Percentiles rank a stretch among this genome's conserved stretches.
Conservation (phyloP, 2,888 invertebrate species). For the Tenodera sinensis region DNA sequence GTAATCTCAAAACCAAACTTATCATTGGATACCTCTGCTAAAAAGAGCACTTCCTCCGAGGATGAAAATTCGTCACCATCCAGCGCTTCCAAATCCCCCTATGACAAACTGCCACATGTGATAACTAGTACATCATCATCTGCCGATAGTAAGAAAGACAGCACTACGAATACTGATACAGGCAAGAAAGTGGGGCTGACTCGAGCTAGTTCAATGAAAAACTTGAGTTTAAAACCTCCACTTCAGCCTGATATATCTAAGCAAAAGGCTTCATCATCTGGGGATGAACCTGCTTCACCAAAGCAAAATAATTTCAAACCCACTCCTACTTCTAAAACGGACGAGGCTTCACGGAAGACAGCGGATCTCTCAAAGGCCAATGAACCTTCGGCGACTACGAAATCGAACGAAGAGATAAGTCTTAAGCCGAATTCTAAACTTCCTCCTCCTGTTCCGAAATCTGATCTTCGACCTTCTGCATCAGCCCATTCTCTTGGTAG, state of each 20-base stretch:
- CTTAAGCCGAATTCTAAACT: neutral
- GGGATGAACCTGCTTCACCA: neutral
- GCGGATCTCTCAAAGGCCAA: conserved; percentile 18
- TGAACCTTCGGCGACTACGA: conserved; percentile 20
- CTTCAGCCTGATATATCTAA: neutral
- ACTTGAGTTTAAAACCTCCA: conserved; percentile 36
- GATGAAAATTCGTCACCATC: neutral
- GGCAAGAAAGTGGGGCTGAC: neutral
- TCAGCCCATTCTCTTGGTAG: conserved; percentile 22
- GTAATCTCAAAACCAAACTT: neutral
- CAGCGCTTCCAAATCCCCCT: neutral
- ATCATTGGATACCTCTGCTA: neutral
- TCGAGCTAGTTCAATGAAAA: conserved; percentile 39
- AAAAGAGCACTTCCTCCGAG: neutral
- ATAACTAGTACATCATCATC: too few relatives aligned
- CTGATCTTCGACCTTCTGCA: conserved; percentile 38
- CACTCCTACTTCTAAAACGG: conserved; percentile 7
- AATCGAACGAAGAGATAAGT: conserved; percentile 16
- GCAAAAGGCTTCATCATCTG: neutral
- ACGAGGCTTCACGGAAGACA: conserved; percentile 18
- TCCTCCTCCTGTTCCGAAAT: conserved; percentile 52
- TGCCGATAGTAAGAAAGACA: neutral
- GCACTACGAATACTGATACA: neutral
- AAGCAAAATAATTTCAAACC: neutral
- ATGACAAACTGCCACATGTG: neutral